Evolutionary conservation across 2,888 invertebrate species (phyloP).

Genomic region (Bellardia bayeri): DNA sequence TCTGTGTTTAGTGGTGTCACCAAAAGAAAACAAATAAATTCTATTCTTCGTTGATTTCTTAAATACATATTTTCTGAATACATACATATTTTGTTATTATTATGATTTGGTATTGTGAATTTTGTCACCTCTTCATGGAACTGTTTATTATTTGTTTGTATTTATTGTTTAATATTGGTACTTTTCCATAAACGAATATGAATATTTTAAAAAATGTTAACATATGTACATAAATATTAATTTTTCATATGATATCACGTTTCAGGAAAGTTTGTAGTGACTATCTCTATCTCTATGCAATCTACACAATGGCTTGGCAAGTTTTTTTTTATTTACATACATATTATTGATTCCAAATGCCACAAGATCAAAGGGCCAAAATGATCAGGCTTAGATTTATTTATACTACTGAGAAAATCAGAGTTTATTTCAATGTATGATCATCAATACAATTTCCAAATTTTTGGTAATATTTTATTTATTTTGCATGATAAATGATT

Average conservation of each 20-base stretch:
- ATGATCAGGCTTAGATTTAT: too few relatives aligned
- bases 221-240: neutral
- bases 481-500: too few relatives aligned
- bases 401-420: too few relatives aligned
- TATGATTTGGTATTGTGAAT: constrained; percentile 9
- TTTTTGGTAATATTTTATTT: too few relatives aligned
- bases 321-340: too few relatives aligned
- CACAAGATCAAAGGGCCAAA: too few relatives aligned
- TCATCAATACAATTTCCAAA: too few relatives aligned
- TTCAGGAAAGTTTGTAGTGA: constrained; percentile 1
- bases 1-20: constrained; percentile 24
- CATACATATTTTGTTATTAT: constrained; percentile 16
- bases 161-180: constrained; percentile 19
- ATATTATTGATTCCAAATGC: too few relatives aligned
- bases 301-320: too few relatives aligned
- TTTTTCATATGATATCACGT: neutral
- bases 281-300: neutral
- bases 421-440: too few relatives aligned
- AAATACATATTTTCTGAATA: constrained; percentile 24
- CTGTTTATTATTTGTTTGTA: neutral
- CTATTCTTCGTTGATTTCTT: constrained; percentile 33
- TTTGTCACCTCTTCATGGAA: constrained; percentile 27
- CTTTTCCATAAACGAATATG: constrained; percentile 23
- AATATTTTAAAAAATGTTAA: neutral
- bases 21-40: constrained; percentile 12